Percentiles rank a stretch among this genome's conserved stretches.
phyloP scores from a whole-genome alignment of 2,113 vertebrate species.

The Cyanistes caeruleus region DNA sequence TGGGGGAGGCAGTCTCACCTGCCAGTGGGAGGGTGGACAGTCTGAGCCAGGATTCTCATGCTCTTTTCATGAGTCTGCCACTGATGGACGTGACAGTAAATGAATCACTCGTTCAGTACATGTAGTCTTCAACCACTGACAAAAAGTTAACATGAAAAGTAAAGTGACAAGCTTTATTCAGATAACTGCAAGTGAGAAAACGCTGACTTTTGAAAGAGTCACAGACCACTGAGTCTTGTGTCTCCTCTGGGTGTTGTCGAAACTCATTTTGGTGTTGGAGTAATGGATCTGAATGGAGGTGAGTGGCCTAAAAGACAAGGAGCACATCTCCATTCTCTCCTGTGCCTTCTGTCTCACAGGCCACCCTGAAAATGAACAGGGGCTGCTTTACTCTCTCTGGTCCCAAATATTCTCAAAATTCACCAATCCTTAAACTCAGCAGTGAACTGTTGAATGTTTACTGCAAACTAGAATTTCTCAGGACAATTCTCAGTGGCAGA shows the following conservation, averaged over 20 bases:
- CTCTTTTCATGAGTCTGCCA: background rate
- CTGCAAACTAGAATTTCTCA: background rate
- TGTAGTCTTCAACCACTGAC: background rate
- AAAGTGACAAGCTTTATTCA: background rate
- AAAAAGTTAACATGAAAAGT: background rate
- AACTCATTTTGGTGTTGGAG: background rate
- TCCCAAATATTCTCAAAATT: background rate
- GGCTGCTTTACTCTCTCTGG: background rate
- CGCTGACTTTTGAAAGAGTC: background rate
- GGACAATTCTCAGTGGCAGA: background rate
- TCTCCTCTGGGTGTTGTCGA: background rate
- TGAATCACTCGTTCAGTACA: fast-evolving
- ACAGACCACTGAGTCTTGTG: background rate
- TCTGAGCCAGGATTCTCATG: background rate
- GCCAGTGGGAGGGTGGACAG: background rate
- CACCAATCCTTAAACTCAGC: background rate
- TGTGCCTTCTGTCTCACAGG: fast-evolving
- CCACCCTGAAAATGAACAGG: background rate
- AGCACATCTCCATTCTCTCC: background rate
- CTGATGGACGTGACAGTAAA: background rate
- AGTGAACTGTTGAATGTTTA: background rate
- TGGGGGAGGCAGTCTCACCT: background rate
- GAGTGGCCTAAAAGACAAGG: background rate
- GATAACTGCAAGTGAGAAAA: background rate
- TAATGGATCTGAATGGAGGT: background rate